These are phyloP conservation scores for Aplocera efformata DNA, from an alignment of 2,888 invertebrate genomes.

Conservation along the genomic window DNA sequence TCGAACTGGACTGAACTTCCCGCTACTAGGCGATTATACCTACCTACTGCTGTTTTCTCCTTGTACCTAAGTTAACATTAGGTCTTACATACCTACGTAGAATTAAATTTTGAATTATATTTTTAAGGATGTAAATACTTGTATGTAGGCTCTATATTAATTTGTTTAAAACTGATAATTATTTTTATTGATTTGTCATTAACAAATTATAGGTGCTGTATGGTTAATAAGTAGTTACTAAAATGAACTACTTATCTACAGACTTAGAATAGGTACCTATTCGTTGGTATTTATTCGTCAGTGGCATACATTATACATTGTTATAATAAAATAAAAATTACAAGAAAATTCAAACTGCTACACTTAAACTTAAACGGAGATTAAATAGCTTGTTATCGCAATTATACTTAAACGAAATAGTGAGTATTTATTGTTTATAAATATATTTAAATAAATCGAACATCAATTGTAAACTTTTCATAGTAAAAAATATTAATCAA, in stretches of 20 bases:
- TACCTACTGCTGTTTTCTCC: slow-evolving; percentile 43
- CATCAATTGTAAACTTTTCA: slow-evolving; percentile 44
- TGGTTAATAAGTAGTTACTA: slow-evolving; percentile 10
- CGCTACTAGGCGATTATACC: slow-evolving; percentile 55
- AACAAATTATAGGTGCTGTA: slow-evolving; percentile 25
- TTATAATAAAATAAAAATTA: slow-evolving; percentile 7
- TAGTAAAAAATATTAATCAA: slow-evolving; percentile 13
- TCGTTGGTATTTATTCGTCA: slow-evolving; percentile 10
- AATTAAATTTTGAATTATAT: slow-evolving; percentile 38
- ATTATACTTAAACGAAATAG: slow-evolving; percentile 18
- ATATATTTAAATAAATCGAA: slow-evolving; percentile 37
- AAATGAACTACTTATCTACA: slow-evolving; percentile 7
- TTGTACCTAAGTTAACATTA: slow-evolving; percentile 42
- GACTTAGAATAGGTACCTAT: slow-evolving; percentile 5
- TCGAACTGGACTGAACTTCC: slow-evolving; percentile 42
- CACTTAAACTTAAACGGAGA: slow-evolving; percentile 1
- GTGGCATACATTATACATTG: slow-evolving; percentile 7
- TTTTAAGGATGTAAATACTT: slow-evolving; percentile 70
- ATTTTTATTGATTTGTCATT: slow-evolving; percentile 13
- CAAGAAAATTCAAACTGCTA: slow-evolving; percentile 4
- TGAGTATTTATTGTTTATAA: slow-evolving; percentile 31
- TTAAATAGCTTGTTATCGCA: slow-evolving; percentile 20
- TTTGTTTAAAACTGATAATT: slow-evolving; percentile 20
- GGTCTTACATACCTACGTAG: slow-evolving; percentile 43
- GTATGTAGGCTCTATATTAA: slow-evolving; percentile 21